Evolutionary conservation across 2,113 vertebrate genomes (phyloP), one percentile per base, ranked within the genome.

Genomic region (Paedocypris sp.): DNA sequence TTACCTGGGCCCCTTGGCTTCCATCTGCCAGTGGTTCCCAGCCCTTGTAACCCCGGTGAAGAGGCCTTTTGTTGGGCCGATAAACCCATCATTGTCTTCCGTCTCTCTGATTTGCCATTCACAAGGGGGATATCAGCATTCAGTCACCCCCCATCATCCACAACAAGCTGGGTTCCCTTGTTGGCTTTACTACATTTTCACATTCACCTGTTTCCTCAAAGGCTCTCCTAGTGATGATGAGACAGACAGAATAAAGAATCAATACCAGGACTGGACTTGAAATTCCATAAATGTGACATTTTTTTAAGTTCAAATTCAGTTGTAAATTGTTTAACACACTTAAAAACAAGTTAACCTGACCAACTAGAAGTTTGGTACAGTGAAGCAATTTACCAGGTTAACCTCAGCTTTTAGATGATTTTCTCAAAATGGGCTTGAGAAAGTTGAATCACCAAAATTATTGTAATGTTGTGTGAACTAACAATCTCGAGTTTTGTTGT

Each of bases 41-140:
- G 62, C 68, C 57, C 35, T 47, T 15, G n/a, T 48, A 25, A 56
- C 68, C 62, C 50, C 31, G 5, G 57, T 70, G 39, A 70, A 70
- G 62, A 70, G 62, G 48, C 50, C 62, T 66, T 66, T 70, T 70
- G 68, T 70, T 66, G 68, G 49, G 28, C n/a, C 47, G 62, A 70
- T 70, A 66, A 66, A 62, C 62, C 68, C 43, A 9, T 45, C 68
- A 57, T 70, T 70, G 68, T 70, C 50, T 53, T 23, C 18, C 15
- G 10, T 25, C 49, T 28, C 49, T 65, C 49, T 43, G 60, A 68
- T 51, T 61, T 59, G 12, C 25, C 45, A 35, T 48, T 41, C 62
- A 49, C 45, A 29, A n/a, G n/a, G 62, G 50, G 59, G 62, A 58
- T 70, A 66, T 70, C 62, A 46, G 11, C 57, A 42, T 64, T 39